Evolutionary conservation across 2,113 vertebrate genomes (phyloP), one percentile per base, ranked within the genome.

Genomic region (Accipiter cooperii): DNA sequence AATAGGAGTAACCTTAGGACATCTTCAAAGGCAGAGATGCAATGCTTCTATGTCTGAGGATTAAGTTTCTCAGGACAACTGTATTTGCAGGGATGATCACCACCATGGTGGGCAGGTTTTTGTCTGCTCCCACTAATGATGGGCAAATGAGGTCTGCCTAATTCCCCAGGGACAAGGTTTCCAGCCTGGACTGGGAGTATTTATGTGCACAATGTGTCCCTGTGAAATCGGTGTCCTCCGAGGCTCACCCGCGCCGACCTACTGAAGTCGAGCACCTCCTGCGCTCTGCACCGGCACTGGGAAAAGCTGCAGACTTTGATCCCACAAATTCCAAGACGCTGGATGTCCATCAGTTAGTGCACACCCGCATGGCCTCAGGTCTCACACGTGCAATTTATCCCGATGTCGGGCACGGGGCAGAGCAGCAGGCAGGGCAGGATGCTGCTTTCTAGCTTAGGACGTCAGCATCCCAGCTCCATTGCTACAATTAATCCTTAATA

Each of bases 401-500:
- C 49, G 12, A 7, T 1, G 2, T 10, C 0, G 0, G 47, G 24
- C 25, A 25, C 0, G 21, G 55, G 18, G n/a, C 90, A 75, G 40
- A 84, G 47, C 61, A 83, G 47, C 13, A 68, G 33, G 19, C 36
- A 64, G 66, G 42, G 3, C 20, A 76, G 9, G 42, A 15, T 82
- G 44, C 9, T 55, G 70, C 16, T 82, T 70, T 34, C 61, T 20
- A 10, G 5, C 12, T 68, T 33, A 40, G 46, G 44, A 29, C 7
- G 16, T 71, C 51, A 61, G 13, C n/a, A 33, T 61, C 13, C 34
- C 89, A 51, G 12, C 12, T 51, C 64, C 34, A 8, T 16, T 33
- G 18, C n/a, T n/a, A 5, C 9, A 71, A 40, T 58, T 46, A 83
- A 28, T 58, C 44, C 49, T 55, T n/a, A 24, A 46, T 15, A 33